Evolutionary conservation across 2,888 invertebrate genomes (phyloP), one percentile per base, ranked within the genome.

Genomic region (Protonemura montana): DNA sequence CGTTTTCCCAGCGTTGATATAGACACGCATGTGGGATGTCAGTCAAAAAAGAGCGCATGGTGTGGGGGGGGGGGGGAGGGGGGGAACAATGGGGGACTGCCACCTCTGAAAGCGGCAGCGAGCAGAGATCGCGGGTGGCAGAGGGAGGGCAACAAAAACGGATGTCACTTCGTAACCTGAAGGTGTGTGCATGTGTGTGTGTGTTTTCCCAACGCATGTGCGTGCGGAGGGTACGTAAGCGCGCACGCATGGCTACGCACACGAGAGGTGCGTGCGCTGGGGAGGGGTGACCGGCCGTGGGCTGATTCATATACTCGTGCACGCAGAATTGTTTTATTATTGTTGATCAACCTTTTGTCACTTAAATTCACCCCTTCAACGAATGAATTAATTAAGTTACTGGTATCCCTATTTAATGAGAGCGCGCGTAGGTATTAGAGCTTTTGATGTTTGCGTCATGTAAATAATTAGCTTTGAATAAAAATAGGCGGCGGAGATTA

Each of bases 331-430:
- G 30, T 76, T 85, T 85, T 76, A 85, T 30, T 83, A 30, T 76
- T 85, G 85, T 85, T 85, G 76, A 78, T 78, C 76, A n/a, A 76
- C 30, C 77, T 77, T 59, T 76, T 85, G 76, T 35, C 85, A 78
- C 85, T 85, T 85, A 26, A 29, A 76, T 21, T 29, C 85, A 78
- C 77, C 85, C 77, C 0, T n/a, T 76, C 28, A 3, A 59, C 27
- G 82, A 26, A n/a, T 35, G 41, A 30, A 82, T 82, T 82, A 82
- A 82, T 82, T 16, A 42, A 82, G 82, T 82, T 35, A 82, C 27
- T 78, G 27, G 78, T 10, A 26, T 42, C 41, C 82, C 41, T 27
- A 10, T 5, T 82, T 25, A 41, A 41, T 59, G 59, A n/a, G n/a
- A n/a, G n/a, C 30, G 82, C 35, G 82, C 82, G n/a, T n/a, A n/a